Conservation (phyloP, 2,888 invertebrate species). For the Pheosia gnoma region DNA sequence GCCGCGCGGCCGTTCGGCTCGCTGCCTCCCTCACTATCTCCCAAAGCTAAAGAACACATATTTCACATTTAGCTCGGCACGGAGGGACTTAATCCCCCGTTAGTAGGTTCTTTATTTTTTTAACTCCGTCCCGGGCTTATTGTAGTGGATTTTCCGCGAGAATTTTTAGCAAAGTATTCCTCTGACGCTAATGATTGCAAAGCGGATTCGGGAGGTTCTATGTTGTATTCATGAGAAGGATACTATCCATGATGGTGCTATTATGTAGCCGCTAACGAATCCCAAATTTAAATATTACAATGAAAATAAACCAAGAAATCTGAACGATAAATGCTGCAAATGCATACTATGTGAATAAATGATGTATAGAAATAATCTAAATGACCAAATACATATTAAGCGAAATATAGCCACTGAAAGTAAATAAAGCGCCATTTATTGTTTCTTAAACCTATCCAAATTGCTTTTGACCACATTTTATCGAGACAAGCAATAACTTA, state of each 20-base stretch:
- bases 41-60: constrained; percentile 26
- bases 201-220: not conserved
- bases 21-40: constrained; percentile 18
- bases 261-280: not conserved
- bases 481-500: not conserved
- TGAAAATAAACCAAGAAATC: no score
- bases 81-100: constrained; percentile 29
- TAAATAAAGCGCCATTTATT: not conserved
- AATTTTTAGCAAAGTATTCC: not conserved
- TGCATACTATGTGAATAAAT: no score
- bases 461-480: not conserved
- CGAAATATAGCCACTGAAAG: no score
- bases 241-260: not conserved
- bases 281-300: no score
- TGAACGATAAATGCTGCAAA: no score
- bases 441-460: not conserved
- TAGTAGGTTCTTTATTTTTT: constrained; percentile 11
- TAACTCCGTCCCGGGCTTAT: constrained; percentile 3
- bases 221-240: not conserved
- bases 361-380: no score
- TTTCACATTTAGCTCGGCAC: constrained; percentile 36
- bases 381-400: no score
- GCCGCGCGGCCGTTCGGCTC: constrained; percentile 12
- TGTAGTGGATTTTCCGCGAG: not conserved
- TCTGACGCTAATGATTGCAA: not conserved